Base-by-base conservation (phyloP, 64 coral and sea anemone species). In the Stichodactyla mertensii region DNA sequence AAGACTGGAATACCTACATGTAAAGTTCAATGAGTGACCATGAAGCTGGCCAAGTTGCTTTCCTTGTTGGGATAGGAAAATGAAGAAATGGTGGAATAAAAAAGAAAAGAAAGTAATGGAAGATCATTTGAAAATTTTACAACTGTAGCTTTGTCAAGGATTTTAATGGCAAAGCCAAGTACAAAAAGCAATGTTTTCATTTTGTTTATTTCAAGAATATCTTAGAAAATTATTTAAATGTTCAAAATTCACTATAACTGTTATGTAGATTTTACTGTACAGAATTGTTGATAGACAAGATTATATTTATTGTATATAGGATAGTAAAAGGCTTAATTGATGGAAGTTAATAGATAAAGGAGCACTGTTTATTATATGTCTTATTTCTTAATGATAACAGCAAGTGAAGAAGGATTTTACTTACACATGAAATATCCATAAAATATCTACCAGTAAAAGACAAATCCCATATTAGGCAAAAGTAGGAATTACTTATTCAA, bases 131-230 rank as follows among this genome's bases (percentile, higher is more conserved):
- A 69, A 13, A 74, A 26, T 27, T 27, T 74, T 31, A 31, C 69
- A 27, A 23, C 24, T 26, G 36, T 45, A 27, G 23, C 22, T 28
- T 70, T 31, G 24, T 4, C 69, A 74, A 31, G 69, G 10, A 13
- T 74, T 8, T 74, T 74, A 36, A 27, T 74, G 69, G n/a, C 18
- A 20, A 69, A 69, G 64, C 18, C 19, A 7, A 24, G 64, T 69
- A 69, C 19, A 71, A 24, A n/a, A 24, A 71, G 11, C 24, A 12
- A 71, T 4, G 2, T 74, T 74, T 74, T 23, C 69, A 74, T 27
- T 74, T 74, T 74, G 27, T 74, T 74, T 74, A 74, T 74, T 74
- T 74, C 69, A 74, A 31, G 69, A 74, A 74, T 74, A 74, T 22
- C 4, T 70, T 16, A 70, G 66, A 70, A 23, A 20, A 2, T 0